Evolutionary conservation across 1,140 invertebrate genomes (phyloP).

Genomic region (Bombyx mori): DNA sequence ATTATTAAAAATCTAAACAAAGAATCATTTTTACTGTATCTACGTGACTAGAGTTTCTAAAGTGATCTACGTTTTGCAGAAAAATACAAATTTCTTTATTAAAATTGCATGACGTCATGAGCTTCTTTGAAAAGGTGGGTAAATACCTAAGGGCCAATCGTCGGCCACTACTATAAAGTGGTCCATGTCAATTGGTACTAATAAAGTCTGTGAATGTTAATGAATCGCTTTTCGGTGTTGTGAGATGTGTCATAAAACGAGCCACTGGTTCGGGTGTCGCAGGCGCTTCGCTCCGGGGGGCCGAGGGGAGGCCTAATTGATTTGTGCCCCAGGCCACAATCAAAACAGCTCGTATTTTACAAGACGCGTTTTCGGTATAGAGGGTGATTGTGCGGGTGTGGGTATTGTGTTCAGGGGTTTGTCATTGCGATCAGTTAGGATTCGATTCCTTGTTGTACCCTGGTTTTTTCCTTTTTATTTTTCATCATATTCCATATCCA

Average conservation of each 20-base stretch:
- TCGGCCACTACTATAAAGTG: slow-evolving; percentile 1
- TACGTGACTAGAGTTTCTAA: no score
- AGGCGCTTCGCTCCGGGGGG: slow-evolving; percentile 45
- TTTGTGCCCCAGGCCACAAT: slow-evolving; percentile 70
- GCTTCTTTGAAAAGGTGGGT: neutral
- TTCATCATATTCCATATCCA: no score
- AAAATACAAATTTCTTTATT: no score
- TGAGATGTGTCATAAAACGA: slow-evolving; percentile 67
- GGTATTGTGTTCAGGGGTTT: slow-evolving; percentile 3
- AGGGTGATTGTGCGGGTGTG: slow-evolving; percentile 48
- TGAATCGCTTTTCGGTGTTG: slow-evolving; percentile 51
- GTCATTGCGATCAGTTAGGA: slow-evolving; percentile 7
- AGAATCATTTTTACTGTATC: no score
- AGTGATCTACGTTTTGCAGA: no score
- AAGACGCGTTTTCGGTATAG: slow-evolving; percentile 48
- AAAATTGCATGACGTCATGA: no score
- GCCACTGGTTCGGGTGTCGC: slow-evolving; percentile 64
- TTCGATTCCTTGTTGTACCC: slow-evolving; percentile 32
- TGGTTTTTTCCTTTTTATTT: no score
- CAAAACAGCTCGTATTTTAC: slow-evolving; percentile 72
- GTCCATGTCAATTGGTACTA: slow-evolving; percentile 25
- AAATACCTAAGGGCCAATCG: slow-evolving; percentile 12
- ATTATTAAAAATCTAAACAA: no score
- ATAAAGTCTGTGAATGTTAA: slow-evolving; percentile 68
- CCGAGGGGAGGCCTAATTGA: slow-evolving; percentile 61